Base-by-base conservation (phyloP, 1,140 invertebrate genomes). In the Drosophila yakuba region DNA sequence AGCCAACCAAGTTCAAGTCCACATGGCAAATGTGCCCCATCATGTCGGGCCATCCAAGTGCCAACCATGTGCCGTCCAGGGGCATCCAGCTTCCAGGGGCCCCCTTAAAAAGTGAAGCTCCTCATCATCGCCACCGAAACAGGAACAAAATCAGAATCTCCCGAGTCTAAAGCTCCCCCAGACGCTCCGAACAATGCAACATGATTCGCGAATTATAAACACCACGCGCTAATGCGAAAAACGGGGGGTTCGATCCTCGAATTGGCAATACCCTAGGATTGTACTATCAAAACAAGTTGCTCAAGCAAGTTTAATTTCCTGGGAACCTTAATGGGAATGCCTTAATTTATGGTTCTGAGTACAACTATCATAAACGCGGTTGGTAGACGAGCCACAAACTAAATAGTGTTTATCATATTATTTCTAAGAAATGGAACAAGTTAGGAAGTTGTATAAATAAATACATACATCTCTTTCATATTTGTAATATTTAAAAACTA, bases 161-260 rank as follows among this genome's bases (percentile, higher is more conserved):
- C 58, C 67, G 38, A 39, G 58, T 67, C 54, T n/a, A 36, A 38
- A 74, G 58, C 54, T 43, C 38, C 51, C 63, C 54, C 78, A 82
- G 74, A 80, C 83, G 64, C 69, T 60, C 59, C 67, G 68, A 89
- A 89, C 84, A 89, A 89, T 89, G 84, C 84, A 89, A 89, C 84
- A 89, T 89, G 84, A 89, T 89, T 89, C 84, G 84, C 84, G 84
- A 89, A 89, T 89, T 89, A 89, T 89, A 89, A 88, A 88, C 71
- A 89, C 84, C 66, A 80, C 56, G 83, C 62, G 61, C 62, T 75
- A 68, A 66, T 47, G 17, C 15, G 47, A 4, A 0, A 47, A 54
- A 11, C n/a, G 11, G 17, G 17, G 17, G 17, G 17, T 17, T 17
- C 17, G 17, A 17, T 17, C 17, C 17, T 1, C 17, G 44, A 48